A percentile compares a stretch with the other conserved stretches of the same genome.
Evolutionary conservation across 2,113 vertebrate species (phyloP).

Genomic region (Lophotis ruficrista): DNA sequence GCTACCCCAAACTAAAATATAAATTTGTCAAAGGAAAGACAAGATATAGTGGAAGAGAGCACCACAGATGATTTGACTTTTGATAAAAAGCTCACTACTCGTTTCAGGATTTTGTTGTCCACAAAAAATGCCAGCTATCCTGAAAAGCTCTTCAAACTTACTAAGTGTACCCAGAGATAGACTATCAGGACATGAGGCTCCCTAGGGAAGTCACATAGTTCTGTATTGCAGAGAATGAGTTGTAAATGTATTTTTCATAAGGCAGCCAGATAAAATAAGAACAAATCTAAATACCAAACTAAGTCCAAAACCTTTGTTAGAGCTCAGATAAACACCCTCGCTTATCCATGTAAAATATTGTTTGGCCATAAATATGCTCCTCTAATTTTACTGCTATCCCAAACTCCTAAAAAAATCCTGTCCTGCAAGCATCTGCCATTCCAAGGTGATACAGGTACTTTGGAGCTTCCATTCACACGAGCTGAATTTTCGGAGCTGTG

Average conservation of each 20-base stretch:
- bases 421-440: background rate
- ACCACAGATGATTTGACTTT: background rate
- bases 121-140: background rate
- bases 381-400: background rate
- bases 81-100: background rate
- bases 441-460: background rate
- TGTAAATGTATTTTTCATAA: background rate
- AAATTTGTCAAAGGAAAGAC: background rate
- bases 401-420: background rate
- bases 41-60: background rate
- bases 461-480: background rate
- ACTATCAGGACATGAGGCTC: background rate
- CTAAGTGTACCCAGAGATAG: background rate
- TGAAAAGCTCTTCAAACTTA: background rate
- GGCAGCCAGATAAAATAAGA: conserved; percentile 37
- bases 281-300: background rate
- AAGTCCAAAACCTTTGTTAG: conserved; percentile 16
- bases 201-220: background rate
- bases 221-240: background rate
- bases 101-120: background rate
- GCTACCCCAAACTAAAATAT: background rate
- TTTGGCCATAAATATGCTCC: background rate
- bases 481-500: background rate
- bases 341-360: background rate
- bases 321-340: background rate